phyloP scores from a whole-genome alignment of 2,888 invertebrate species.

The Stratiomys singularior region DNA sequence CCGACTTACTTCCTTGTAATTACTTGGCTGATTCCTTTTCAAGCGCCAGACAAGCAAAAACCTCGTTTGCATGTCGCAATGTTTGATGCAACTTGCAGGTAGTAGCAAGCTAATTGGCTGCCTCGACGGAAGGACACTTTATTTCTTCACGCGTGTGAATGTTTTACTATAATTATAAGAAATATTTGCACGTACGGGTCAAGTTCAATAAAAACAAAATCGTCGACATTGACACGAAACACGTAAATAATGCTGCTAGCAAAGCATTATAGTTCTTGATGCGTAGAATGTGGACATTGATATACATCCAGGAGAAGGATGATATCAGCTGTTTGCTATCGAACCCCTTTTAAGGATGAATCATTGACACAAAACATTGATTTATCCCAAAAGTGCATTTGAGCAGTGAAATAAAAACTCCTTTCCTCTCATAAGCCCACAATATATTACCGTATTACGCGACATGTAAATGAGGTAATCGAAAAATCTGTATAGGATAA shows the following conservation, averaged over 20 bases:
- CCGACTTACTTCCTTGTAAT: not conserved
- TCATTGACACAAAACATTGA: conserved; percentile 33
- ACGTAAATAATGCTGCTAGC: not conserved
- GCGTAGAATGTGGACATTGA: not conserved
- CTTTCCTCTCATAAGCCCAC: too few species aligned
- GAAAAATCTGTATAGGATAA: too few species aligned
- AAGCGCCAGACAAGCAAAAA: conserved; percentile 11
- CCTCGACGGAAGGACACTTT: not conserved
- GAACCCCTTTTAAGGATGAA: not conserved
- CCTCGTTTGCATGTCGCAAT: conserved; percentile 34
- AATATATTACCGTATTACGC: too few species aligned
- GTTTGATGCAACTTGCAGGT: not conserved
- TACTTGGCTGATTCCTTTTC: not conserved
- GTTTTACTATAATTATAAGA: not conserved
- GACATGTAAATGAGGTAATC: too few species aligned
- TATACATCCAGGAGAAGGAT: not conserved
- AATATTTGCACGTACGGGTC: conserved; percentile 11
- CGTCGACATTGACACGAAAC: conserved; percentile 35
- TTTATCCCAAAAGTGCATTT: conserved; percentile 11
- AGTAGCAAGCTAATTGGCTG: not conserved
- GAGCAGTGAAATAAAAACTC: too few species aligned
- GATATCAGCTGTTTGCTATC: conserved; percentile 23
- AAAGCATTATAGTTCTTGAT: not conserved
- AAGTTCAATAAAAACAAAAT: conserved; percentile 14
- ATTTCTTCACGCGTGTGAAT: conserved; percentile 4